Base-by-base conservation (phyloP, 2,888 invertebrate species). In the Notodonta ziczac region DNA sequence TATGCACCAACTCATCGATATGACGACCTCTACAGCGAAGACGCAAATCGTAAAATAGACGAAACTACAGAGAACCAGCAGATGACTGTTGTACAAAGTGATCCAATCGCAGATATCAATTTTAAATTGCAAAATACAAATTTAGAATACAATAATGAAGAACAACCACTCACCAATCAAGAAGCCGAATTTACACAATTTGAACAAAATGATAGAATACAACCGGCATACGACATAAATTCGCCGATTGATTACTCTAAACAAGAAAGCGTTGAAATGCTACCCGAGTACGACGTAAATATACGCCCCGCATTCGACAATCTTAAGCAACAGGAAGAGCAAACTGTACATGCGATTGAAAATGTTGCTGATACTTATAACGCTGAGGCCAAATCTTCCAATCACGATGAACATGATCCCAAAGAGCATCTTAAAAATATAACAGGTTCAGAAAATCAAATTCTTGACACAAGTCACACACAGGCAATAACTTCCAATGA, bases 401-500 rank as follows among this genome's bases (percentile, higher is more conserved):
- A 65, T 54, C 51, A 58, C 50, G 57, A 55, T 53, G 66, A 70
- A 62, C 58, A 67, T 51, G 61, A 58, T 60, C 57, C 59, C 56
- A 59, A 24, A 46, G 70, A 40, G 53, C 55, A 63, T 48, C 63
- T 60, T 63, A 67, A 63, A 52, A 50, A 70, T 16, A 42, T 57
- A 9, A 55, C 32, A 54, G 53, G 64, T 56, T 58, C 58, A 55
- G 61, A 76, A 62, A 66, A 76, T 44, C 58, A 57, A n/a, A 32
- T 63, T 59, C 55, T 66, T 58, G 71, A 76, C 14, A 65, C 62
- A 60, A 73, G 59, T 56, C 60, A 69, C 5, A 59, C 66, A 48
- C 59, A 73, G 67, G 65, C 61, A n/a, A 54, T 72, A 48, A 69
- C 68, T 66, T 51, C 69, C 13, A 60, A 64, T 64, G 70, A 73